Conservation (phyloP, 2,888 invertebrate species). For the Idaea aversata region DNA sequence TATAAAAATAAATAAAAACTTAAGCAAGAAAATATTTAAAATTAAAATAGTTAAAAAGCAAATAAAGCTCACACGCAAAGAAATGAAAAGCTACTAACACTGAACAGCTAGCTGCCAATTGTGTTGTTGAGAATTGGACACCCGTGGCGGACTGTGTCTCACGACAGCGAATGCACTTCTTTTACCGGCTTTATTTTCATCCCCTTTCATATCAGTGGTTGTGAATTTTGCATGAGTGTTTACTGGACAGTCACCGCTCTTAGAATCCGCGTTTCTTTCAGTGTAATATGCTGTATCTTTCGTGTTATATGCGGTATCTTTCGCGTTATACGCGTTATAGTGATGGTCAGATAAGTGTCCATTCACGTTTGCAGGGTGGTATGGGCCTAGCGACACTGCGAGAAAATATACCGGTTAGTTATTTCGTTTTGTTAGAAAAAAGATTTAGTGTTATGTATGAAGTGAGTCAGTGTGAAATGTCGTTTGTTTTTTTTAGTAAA, state of each 20-base stretch:
- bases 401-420: conserved; percentile 61
- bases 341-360: conserved; percentile 72
- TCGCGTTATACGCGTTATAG: conserved; percentile 75
- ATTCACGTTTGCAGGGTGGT: conserved; percentile 74
- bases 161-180: conserved; percentile 83
- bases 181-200: conserved; percentile 71
- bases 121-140: conserved; percentile 56
- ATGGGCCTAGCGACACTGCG: conserved; percentile 76
- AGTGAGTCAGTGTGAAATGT: not conserved
- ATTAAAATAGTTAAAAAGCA: conserved; percentile 31
- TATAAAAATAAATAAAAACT: not conserved
- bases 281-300: conserved; percentile 76
- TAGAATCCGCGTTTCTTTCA: conserved; percentile 72
- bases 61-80: conserved; percentile 41
- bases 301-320: conserved; percentile 76
- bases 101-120: conserved; percentile 84
- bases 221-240: conserved; percentile 76
- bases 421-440: not conserved
- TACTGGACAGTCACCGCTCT: conserved; percentile 71
- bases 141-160: conserved; percentile 81
- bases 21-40: conserved; percentile 9
- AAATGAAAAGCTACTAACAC: conserved; percentile 80
- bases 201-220: conserved; percentile 65
- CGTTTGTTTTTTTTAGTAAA: not conserved
- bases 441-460: not conserved